Percentiles rank a stretch among this genome's conserved stretches.
These are phyloP conservation scores for Habrosyne pyritoides DNA, from an alignment of 2,888 invertebrate species.

Conservation along the genomic window DNA sequence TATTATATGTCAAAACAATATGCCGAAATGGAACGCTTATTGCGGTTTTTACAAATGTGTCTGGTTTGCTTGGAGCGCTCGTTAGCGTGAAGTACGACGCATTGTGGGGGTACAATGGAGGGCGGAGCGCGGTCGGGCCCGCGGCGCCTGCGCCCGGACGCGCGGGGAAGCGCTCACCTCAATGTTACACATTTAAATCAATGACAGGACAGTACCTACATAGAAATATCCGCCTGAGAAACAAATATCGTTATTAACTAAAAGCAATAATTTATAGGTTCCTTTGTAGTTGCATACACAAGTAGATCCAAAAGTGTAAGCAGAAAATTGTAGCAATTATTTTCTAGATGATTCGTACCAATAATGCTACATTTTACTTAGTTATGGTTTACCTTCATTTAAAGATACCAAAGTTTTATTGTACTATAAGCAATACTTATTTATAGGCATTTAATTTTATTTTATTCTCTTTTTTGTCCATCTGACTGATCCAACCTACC, in stretches of 20 bases:
- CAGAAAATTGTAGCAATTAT: no score
- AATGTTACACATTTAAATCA: constrained; percentile 66
- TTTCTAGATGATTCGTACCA: no score
- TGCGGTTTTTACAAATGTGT: constrained; percentile 82
- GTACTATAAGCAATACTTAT: not conserved
- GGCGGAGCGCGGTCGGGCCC: constrained; percentile 60
- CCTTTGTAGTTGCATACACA: no score
- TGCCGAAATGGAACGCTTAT: constrained; percentile 82
- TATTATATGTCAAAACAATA: constrained; percentile 84
- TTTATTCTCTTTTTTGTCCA: not conserved
- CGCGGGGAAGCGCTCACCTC: constrained; percentile 54
- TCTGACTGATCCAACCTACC: constrained; percentile 1
- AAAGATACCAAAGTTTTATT: not conserved
- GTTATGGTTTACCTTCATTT: no score
- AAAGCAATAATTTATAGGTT: constrained; percentile 25
- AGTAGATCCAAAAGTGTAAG: no score
- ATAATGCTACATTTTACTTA: no score
- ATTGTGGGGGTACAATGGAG: constrained; percentile 78
- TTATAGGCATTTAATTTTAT: not conserved
- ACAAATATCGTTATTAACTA: constrained; percentile 27
- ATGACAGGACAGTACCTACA: constrained; percentile 47
- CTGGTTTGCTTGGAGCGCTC: constrained; percentile 78
- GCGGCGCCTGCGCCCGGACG: constrained; percentile 54
- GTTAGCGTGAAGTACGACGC: constrained; percentile 80
- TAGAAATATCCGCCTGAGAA: constrained; percentile 26